A percentile compares a stretch with the other conserved stretches of the same genome.
Conservation (phyloP, 1,140 invertebrate genomes). For the Asobara japonica region DNA sequence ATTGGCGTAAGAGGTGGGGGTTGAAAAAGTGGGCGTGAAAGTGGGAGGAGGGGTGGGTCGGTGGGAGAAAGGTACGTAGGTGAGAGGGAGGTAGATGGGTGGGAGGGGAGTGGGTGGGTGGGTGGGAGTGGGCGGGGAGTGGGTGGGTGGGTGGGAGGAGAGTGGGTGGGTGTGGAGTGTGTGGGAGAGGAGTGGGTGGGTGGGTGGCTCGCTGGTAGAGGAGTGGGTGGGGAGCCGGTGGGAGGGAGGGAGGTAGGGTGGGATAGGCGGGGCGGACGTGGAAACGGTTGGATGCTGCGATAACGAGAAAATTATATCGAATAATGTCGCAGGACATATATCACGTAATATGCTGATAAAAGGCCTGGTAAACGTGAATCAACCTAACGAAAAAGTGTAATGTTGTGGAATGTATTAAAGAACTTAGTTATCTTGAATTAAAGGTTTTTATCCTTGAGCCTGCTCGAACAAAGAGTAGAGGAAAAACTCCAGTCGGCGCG, state of each 20-base stretch:
- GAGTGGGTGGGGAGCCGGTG: too few species aligned
- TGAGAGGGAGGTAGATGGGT: neutral
- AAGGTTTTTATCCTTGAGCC: neutral
- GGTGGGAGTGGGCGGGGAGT: conserved; percentile 5
- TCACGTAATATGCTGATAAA: too few species aligned
- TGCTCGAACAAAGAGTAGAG: neutral
- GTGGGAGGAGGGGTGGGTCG: conserved; percentile 5
- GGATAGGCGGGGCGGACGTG: too few species aligned
- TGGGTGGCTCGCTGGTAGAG: too few species aligned
- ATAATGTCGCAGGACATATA: too few species aligned
- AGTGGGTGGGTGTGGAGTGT: too few species aligned
- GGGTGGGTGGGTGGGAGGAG: neutral
- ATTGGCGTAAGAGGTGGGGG: neutral
- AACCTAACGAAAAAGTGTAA: too few species aligned
- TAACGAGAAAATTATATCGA: too few species aligned
- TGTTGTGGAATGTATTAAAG: neutral
- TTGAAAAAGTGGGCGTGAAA: neutral
- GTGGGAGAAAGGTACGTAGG: conserved; percentile 19
- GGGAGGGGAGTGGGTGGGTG: conserved; percentile 31
- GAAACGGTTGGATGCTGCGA: too few species aligned
- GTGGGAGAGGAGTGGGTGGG: too few species aligned
- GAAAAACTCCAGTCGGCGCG: neutral
- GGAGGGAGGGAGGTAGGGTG: too few species aligned
- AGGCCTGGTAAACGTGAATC: too few species aligned
- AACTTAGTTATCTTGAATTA: neutral